Evolutionary conservation across 1,140 invertebrate genomes (phyloP).

Genomic region (Cydia splendana): DNA sequence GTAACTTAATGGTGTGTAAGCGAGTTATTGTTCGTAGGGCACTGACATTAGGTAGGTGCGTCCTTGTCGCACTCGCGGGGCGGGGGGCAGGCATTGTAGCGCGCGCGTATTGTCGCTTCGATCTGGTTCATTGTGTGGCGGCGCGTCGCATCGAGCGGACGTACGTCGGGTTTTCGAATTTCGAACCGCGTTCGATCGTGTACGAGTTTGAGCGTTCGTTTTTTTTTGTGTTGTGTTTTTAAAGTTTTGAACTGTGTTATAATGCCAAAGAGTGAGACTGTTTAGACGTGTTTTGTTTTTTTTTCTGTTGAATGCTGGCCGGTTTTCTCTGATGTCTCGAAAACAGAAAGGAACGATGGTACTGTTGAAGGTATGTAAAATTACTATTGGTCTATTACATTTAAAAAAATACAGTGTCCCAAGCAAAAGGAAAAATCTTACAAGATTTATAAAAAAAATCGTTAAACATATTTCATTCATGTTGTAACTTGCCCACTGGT

Average conservation of each 20-base stretch:
- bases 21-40: slow-evolving; percentile 75
- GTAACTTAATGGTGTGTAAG: slow-evolving; percentile 49
- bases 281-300: slow-evolving; percentile 61
- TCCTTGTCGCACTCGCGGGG: slow-evolving; percentile 70
- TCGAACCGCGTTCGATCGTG: slow-evolving; percentile 56
- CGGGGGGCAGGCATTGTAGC: slow-evolving; percentile 73
- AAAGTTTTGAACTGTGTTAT: slow-evolving; percentile 60
- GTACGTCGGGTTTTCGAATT: slow-evolving; percentile 52
- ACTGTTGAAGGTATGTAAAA: slow-evolving; percentile 64
- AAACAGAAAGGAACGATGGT: slow-evolving; percentile 73
- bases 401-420: not conserved
- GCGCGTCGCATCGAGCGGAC: slow-evolving; percentile 58
- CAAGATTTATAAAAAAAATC: not conserved
- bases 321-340: slow-evolving; percentile 67
- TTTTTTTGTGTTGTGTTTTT: slow-evolving; percentile 54
- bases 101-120: slow-evolving; percentile 78
- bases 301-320: slow-evolving; percentile 46
- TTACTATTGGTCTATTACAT: too few species aligned
- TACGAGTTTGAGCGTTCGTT: slow-evolving; percentile 49
- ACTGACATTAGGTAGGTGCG: slow-evolving; percentile 76
- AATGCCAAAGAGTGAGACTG: slow-evolving; percentile 73
- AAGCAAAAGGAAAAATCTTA: not conserved
- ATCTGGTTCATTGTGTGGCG: slow-evolving; percentile 76
- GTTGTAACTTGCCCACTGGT: slow-evolving; percentile 24
- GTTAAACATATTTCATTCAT: slow-evolving; percentile 9